Base-by-base conservation (phyloP, 1,140 invertebrate genomes). In the Metaphire vulgaris region DNA sequence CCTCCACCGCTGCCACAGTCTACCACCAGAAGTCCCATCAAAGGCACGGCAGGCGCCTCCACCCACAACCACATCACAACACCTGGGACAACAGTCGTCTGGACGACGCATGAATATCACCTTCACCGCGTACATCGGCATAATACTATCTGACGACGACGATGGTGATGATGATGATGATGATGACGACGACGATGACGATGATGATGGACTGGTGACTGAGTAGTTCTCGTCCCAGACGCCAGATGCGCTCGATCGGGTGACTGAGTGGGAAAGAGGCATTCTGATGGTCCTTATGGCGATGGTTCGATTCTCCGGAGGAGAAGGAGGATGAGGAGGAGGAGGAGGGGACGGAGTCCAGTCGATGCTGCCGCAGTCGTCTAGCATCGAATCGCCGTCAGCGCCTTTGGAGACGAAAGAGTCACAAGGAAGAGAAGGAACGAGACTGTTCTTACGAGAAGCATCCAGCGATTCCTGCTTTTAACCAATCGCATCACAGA, bases 1-100 rank as follows among this genome's bases (percentile, higher is more conserved):
- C 82, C 97, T 89, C 34, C 97, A 88, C 85, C 92, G 93, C 76
- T 91, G 93, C 95, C 95, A 98, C 76, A 92, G 92, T 86, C 95
- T 92, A 91, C 95, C 97, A 86, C 95, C 93, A 1, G 92, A 92
- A 64, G 94, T 82, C 32, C 84, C 79, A 16, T 83, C 80, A 21
- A 83, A 65, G 2, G 56, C 15, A 33, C 30, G 67, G 21, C 41
- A 73, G n/a, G 14, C 79, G 28, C 83, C 29, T 12, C 41, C 32
- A 64, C 41, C 64, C 56, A 31, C 69, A n/a, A 34, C 34, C 2
- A 31, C 29, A n/a, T 34, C 41, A 28, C 70, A 64, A 34, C 68
- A 33, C 15, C 30, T n/a, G 30, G 94, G 94, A 85, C 91, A 96
- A 86, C 95, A 97, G 82, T 96, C 94, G 33, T 94, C 90, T 30